phyloP scores from a whole-genome alignment of 2,113 vertebrate species.

The Rhea americana region DNA sequence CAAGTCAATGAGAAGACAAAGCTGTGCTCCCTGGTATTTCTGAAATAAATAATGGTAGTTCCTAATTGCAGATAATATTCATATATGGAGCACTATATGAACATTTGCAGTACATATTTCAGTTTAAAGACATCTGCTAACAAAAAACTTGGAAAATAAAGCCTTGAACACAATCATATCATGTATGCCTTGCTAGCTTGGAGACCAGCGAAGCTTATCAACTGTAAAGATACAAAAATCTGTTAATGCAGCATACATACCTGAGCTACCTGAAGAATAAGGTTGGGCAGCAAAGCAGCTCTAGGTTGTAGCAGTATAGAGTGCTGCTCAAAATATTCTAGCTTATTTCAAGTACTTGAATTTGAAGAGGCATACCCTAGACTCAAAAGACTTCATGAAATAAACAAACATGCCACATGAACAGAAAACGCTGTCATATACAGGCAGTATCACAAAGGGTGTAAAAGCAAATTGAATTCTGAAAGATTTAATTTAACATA shows the following conservation, averaged over 20 bases:
- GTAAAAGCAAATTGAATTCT: background rate
- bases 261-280: background rate
- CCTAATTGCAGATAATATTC: background rate
- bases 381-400: background rate
- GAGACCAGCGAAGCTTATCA: background rate
- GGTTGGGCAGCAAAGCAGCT: background rate
- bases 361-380: background rate
- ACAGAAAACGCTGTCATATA: background rate
- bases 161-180: background rate
- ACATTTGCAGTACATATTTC: background rate
- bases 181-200: background rate
- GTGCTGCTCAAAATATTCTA: background rate
- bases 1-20: background rate
- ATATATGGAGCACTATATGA: background rate
- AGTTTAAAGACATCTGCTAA: background rate
- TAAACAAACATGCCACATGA: background rate
- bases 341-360: background rate
- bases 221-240: background rate
- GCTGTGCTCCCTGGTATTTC: background rate
- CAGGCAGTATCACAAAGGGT: background rate
- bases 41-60: background rate
- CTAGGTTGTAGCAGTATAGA: fast-evolving
- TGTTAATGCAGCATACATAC: background rate
- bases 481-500: background rate
- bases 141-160: background rate